A percentile compares a stretch with the other conserved stretches of the same genome.
Evolutionary conservation across 2,888 invertebrate species (phyloP).

Genomic region (Tetramorium bicarinatum): DNA sequence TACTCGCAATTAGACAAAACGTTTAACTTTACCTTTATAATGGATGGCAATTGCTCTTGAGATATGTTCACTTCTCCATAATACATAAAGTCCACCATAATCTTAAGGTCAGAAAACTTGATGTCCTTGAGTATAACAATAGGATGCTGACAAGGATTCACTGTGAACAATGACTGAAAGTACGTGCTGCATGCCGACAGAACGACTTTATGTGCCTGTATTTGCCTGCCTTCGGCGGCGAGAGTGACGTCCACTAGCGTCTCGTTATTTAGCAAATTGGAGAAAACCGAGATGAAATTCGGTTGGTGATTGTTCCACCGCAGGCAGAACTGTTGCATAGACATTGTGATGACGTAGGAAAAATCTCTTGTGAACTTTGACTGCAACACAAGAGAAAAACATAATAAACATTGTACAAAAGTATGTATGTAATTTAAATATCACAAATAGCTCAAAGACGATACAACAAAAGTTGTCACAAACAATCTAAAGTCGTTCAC

Average conservation of each 20-base stretch:
- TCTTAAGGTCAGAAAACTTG: slow-evolving; percentile 93
- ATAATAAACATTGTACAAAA: background rate
- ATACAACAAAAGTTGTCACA: background rate
- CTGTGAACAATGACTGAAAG: slow-evolving; percentile 94
- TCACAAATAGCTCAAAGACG: background rate
- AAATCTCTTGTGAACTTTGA: slow-evolving; percentile 7
- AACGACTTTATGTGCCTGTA: slow-evolving; percentile 96
- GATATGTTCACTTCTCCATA: slow-evolving; percentile 97
- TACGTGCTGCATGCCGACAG: slow-evolving; percentile 97
- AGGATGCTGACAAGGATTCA: slow-evolving; percentile 95
- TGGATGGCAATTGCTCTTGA: slow-evolving; percentile 93
- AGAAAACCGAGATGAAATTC: slow-evolving; percentile 96
- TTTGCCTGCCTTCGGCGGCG: slow-evolving; percentile 95
- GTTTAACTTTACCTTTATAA: slow-evolving; percentile 86
- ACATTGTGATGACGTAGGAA: slow-evolving; percentile 86
- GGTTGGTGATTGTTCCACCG: slow-evolving; percentile 98
- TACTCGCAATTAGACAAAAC: background rate
- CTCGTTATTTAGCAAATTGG: slow-evolving; percentile 93
- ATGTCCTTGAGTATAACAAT: slow-evolving; percentile 97
- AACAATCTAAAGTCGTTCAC: background rate
- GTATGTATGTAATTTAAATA: background rate
- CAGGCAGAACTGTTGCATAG: slow-evolving; percentile 92
- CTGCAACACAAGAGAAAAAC: slow-evolving; percentile 43
- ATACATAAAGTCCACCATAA: slow-evolving; percentile 97
- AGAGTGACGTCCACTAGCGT: slow-evolving; percentile 96